A percentile compares a stretch with the other conserved stretches of the same genome.
These are phyloP conservation scores for Lumbricus terrestris DNA, from an alignment of 2,888 invertebrate genomes.

Conservation along the genomic window DNA sequence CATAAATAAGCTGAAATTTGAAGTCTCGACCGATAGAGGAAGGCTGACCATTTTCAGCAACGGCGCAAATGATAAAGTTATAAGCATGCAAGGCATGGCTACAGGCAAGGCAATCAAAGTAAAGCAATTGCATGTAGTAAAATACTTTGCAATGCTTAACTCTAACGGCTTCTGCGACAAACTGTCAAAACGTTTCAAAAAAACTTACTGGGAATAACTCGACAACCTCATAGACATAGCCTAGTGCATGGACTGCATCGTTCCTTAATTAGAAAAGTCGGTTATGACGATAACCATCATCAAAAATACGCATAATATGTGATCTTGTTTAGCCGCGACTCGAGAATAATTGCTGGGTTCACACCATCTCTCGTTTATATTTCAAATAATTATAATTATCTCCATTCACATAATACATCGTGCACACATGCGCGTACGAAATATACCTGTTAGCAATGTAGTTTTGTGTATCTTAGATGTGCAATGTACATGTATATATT, in stretches of 20 bases:
- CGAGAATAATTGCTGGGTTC: background rate
- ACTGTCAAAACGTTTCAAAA: background rate
- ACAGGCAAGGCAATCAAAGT: background rate
- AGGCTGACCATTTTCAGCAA: no score
- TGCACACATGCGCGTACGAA: background rate
- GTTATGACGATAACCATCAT: background rate
- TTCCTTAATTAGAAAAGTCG: background rate
- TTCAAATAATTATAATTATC: background rate
- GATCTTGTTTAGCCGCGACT: background rate
- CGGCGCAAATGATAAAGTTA: background rate
- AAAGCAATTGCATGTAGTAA: background rate
- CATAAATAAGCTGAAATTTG: no score
- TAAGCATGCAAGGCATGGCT: background rate
- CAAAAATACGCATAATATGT: background rate
- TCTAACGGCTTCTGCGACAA: background rate
- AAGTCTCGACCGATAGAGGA: no score
- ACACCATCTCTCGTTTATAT: no score
- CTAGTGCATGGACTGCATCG: background rate
- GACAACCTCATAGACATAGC: background rate
- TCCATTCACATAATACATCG: no score
- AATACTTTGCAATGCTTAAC: background rate
- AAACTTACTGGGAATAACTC: background rate
- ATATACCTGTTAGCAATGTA: background rate
- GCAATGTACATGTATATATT: background rate
- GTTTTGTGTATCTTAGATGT: background rate